Evolutionary conservation across 2,797 vertebrate species (phyloP), one percentile per base, ranked within the genome.

Genomic region (Scarus forsteni): DNA sequence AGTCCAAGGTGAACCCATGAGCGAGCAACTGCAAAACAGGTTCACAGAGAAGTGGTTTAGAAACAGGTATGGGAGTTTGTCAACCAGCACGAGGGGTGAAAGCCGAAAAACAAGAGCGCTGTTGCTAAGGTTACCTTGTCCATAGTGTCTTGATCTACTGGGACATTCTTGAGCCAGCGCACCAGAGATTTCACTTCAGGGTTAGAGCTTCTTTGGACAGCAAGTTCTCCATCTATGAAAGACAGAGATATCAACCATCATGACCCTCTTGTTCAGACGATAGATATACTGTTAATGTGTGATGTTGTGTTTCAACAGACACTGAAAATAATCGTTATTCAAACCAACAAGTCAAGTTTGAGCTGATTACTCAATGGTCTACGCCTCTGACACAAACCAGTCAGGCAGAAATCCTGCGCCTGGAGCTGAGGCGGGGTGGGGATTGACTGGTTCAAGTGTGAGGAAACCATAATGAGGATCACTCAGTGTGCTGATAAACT

Each of bases 1-100:
- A 85, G 27, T 90, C 92, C 84, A 97, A 92, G 54, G 94, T 96
- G 93, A 97, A 98, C 52, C 89, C 81, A 1, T 97, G 96, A 57
- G 72, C 77, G 55, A 96, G 55, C 67, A 98, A 75, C 97, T 98
- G 71, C 1, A 79, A 71, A 60, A 83, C 50, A 79, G 48, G 61
- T 72, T 66, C 13, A 56, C 6, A 66, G 14, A 64, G 13, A 58
- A 59, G 42, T 18, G 36, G 60, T 16, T 76, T 53, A 85, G 45
- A 14, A 46, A 16, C 12, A 66, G 39, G 15, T 42, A 19, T 52
- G 60, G 70, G 58, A 68, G 36, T 77, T 68, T 10, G 39, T 27
- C 10, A 66, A 63, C 7, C 5, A 49, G 27, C 8, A 18, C 15
- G 19, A 38, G 18, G 19, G 0, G 6, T 51, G 12, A 16, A n/a